These are phyloP conservation scores for Biston betularia DNA, from an alignment of 2,888 invertebrate species.

Conservation along the genomic window DNA sequence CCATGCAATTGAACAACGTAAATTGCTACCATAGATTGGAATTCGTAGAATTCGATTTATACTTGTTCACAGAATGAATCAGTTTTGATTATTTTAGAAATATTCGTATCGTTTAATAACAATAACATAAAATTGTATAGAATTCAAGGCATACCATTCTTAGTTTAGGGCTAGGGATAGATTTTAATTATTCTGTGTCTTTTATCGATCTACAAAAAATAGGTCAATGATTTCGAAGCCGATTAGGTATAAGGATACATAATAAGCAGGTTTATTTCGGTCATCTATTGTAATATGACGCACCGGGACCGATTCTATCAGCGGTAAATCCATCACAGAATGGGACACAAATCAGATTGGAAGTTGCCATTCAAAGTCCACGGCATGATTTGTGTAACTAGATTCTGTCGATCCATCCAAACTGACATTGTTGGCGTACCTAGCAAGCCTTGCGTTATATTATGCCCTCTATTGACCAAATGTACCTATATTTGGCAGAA, in stretches of 20 bases:
- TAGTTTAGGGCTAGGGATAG: too few relatives aligned
- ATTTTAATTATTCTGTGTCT: too few relatives aligned
- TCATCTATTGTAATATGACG: constrained; percentile 37
- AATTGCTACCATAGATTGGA: constrained; percentile 32
- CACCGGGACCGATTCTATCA: constrained; percentile 35
- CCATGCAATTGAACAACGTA: constrained; percentile 22
- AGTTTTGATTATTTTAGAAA: not conserved
- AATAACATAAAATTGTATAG: too few relatives aligned
- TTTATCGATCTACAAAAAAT: not conserved
- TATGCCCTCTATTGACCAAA: constrained; percentile 32
- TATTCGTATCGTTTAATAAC: not conserved
- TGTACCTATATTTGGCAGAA: constrained; percentile 49
- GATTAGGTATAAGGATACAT: constrained; percentile 8
- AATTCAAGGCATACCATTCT: too few relatives aligned
- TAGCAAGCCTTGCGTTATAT: constrained; percentile 28
- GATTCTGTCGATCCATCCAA: constrained; percentile 40
- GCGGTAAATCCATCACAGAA: constrained; percentile 48
- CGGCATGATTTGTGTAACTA: constrained; percentile 46
- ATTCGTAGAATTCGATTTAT: constrained; percentile 15
- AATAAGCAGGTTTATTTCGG: constrained; percentile 26
- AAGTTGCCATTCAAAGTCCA: constrained; percentile 45
- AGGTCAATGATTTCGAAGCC: not conserved
- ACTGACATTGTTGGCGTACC: constrained; percentile 21
- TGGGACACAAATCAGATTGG: constrained; percentile 47
- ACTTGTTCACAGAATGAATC: constrained; percentile 11